Percentiles rank a stretch among this genome's conserved stretches.
These are phyloP conservation scores for Tetragnatha versicolor DNA, from an alignment of 1,140 invertebrate species.

Conservation along the genomic window DNA sequence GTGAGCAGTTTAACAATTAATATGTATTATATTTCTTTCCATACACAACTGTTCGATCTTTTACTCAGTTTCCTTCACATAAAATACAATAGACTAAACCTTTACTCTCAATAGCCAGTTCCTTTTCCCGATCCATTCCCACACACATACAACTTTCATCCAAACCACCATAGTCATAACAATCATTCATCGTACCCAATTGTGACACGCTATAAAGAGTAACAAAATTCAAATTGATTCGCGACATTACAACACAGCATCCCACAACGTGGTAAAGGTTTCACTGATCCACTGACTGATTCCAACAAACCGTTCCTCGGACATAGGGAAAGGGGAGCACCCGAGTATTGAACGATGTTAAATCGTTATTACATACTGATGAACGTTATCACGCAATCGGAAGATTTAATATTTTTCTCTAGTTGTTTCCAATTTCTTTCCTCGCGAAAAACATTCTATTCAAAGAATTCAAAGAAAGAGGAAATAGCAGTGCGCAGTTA, in stretches of 20 bases:
- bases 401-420: constrained; percentile 37
- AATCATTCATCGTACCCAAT: neutral
- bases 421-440: constrained; percentile 38
- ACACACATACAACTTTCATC: too few species aligned
- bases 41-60: too few species aligned
- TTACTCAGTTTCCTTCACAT: too few species aligned
- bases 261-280: neutral
- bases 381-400: constrained; percentile 35
- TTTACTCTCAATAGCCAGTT: too few species aligned
- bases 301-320: constrained; percentile 4
- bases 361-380: constrained; percentile 50
- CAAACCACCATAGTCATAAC: too few species aligned
- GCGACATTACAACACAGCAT: neutral
- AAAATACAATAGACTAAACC: too few species aligned
- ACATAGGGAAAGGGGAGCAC: neutral
- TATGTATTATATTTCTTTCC: too few species aligned
- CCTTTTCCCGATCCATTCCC: too few species aligned
- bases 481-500: neutral
- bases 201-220: neutral
- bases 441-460: constrained; percentile 13
- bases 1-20: too few species aligned
- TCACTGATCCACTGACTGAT: neutral
- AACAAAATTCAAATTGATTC: neutral
- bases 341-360: constrained; percentile 7
- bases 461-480: neutral